Conservation (phyloP, 2,113 vertebrate genomes). For the Columba livia region DNA sequence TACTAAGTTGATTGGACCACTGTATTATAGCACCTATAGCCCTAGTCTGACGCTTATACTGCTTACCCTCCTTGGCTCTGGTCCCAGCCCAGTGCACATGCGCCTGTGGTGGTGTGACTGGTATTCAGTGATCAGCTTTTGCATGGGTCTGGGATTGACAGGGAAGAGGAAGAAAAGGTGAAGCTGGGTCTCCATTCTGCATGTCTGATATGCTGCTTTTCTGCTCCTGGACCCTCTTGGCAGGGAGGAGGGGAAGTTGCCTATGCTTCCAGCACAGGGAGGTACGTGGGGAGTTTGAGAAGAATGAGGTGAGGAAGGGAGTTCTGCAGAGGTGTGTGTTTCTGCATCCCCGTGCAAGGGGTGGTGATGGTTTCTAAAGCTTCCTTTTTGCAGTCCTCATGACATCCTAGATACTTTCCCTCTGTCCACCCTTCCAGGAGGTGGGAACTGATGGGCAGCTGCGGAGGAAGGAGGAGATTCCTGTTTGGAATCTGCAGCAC, state of each 20-base stretch:
- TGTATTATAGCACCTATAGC: rapidly evolving
- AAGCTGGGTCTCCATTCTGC: not conserved
- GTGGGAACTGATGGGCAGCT: not conserved
- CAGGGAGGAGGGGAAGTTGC: not conserved
- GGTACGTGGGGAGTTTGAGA: not conserved
- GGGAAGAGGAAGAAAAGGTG: not conserved
- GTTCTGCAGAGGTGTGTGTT: rapidly evolving
- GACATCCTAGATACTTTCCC: not conserved
- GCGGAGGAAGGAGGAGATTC: not conserved
- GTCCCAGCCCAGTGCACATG: rapidly evolving
- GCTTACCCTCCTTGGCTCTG: not conserved
- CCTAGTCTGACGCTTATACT: not conserved
- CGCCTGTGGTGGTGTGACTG: rapidly evolving
- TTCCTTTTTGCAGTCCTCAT: not conserved
- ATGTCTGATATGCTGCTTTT: not conserved
- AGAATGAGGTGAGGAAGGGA: not conserved
- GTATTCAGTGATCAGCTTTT: not conserved
- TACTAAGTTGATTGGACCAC: not conserved
- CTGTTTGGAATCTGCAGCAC: not conserved
- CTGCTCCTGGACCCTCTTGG: not conserved
- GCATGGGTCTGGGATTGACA: not conserved
- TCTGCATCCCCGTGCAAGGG: not conserved
- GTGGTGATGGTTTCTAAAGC: not conserved
- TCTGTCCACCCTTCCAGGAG: not conserved
- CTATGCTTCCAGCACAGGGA: rapidly evolving